Conservation (phyloP, 2,888 invertebrate species). For the Mythimna albipuncta region DNA sequence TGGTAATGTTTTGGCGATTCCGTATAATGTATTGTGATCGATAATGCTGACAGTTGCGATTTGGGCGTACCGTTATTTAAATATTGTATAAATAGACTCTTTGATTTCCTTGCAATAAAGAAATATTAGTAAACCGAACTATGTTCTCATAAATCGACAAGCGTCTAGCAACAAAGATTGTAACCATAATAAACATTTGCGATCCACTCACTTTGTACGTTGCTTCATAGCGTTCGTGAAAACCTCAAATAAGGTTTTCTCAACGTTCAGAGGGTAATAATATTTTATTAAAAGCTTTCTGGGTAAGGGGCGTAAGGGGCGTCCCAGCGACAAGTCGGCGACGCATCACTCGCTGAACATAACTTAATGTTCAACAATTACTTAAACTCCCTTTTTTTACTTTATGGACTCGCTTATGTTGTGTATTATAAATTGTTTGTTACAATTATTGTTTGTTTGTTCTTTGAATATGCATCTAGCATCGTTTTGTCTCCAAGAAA, state of each 20-base stretch:
- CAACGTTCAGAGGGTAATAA: slow-evolving; percentile 72
- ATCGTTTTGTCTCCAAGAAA: neutral
- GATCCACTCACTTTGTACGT: slow-evolving; percentile 45
- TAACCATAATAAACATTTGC: slow-evolving; percentile 54
- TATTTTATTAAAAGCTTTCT: slow-evolving; percentile 80
- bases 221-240: slow-evolving; percentile 46
- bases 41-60: too few species aligned
- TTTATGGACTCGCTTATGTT: neutral
- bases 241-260: slow-evolving; percentile 74
- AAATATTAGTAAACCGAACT: neutral
- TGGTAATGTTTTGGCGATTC: too few species aligned
- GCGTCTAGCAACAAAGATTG: slow-evolving; percentile 27
- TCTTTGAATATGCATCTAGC: neutral
- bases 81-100: too few species aligned
- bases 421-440: neutral
- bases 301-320: slow-evolving; percentile 61
- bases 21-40: too few species aligned
- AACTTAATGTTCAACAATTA: slow-evolving; percentile 59
- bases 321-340: slow-evolving; percentile 44
- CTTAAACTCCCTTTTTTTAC: slow-evolving; percentile 34
- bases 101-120: too few species aligned
- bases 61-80: too few species aligned
- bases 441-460: neutral
- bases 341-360: slow-evolving; percentile 51
- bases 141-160: slow-evolving; percentile 18